Percentiles rank a stretch among this genome's conserved stretches.
phyloP scores from a whole-genome alignment of 2,888 invertebrate species.

The Diachrysia chrysitis region DNA sequence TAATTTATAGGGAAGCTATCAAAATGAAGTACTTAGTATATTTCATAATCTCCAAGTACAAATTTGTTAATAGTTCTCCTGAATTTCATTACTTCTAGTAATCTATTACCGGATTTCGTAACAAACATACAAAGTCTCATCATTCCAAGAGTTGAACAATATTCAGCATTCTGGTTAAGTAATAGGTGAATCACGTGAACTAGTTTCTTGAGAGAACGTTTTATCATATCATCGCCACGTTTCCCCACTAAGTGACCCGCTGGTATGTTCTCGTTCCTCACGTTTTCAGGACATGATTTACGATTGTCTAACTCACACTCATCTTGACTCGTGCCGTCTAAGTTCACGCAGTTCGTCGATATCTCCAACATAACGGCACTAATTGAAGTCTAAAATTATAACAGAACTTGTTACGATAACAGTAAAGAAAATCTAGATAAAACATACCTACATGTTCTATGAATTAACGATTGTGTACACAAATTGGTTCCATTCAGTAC shows the following conservation, averaged over 20 bases:
- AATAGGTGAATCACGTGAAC: slow-evolving; percentile 44
- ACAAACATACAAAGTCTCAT: slow-evolving; percentile 26
- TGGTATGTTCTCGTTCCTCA: slow-evolving; percentile 46
- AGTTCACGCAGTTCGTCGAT: slow-evolving; percentile 22
- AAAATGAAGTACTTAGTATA: neutral
- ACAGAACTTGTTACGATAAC: slow-evolving; percentile 12
- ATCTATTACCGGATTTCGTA: slow-evolving; percentile 20
- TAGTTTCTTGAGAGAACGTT: slow-evolving; percentile 30
- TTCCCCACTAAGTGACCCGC: slow-evolving; percentile 41
- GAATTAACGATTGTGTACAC: slow-evolving; percentile 17
- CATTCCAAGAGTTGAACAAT: slow-evolving; percentile 13
- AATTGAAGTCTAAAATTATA: slow-evolving; percentile 28
- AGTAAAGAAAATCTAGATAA: slow-evolving; percentile 14
- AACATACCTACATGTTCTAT: slow-evolving; percentile 8
- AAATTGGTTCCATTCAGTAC: slow-evolving; percentile 16
- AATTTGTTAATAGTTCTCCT: neutral
- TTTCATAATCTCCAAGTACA: neutral
- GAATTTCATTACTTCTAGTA: neutral
- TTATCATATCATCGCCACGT: slow-evolving; percentile 35
- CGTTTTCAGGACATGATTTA: slow-evolving; percentile 49
- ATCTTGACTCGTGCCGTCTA: slow-evolving; percentile 36
- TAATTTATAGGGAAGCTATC: neutral
- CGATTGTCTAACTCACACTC: slow-evolving; percentile 42
- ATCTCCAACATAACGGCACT: slow-evolving; percentile 20
- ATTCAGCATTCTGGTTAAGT: slow-evolving; percentile 24